Conservation (phyloP, 2,113 vertebrate genomes). For the Anolis carolinensis region DNA sequence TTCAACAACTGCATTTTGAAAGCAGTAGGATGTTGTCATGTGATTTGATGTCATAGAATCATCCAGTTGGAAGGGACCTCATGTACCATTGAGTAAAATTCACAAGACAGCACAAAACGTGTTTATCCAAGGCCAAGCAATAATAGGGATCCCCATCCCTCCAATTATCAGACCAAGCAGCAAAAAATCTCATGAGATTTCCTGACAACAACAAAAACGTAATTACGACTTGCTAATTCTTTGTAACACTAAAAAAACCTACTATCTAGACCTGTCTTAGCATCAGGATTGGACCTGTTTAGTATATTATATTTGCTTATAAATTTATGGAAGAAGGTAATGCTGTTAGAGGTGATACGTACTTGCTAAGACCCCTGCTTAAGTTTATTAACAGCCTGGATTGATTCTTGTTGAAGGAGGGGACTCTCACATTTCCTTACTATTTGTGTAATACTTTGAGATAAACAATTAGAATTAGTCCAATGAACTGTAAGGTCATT, state of each 20-base stretch:
- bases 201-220: too few species aligned
- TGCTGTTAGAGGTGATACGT: too few species aligned
- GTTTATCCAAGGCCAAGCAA: too few species aligned
- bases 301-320: neutral
- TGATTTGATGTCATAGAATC: neutral
- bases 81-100: too few species aligned
- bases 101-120: neutral
- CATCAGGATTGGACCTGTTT: too few species aligned
- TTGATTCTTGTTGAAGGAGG: neutral
- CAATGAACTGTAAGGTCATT: too few species aligned
- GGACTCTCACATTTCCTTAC: neutral
- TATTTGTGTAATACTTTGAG: too few species aligned
- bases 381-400: neutral
- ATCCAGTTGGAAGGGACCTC: too few species aligned
- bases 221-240: too few species aligned
- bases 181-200: neutral
- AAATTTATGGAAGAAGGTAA: neutral
- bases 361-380: neutral
- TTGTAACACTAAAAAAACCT: neutral
- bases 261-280: neutral
- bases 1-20: neutral
- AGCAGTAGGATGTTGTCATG: neutral
- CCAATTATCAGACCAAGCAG: too few species aligned
- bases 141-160: too few species aligned
- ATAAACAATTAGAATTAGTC: too few species aligned